Evolutionary conservation across 2,888 invertebrate genomes (phyloP), one percentile per base, ranked within the genome.

Genomic region (Dichetophora obliterata): DNA sequence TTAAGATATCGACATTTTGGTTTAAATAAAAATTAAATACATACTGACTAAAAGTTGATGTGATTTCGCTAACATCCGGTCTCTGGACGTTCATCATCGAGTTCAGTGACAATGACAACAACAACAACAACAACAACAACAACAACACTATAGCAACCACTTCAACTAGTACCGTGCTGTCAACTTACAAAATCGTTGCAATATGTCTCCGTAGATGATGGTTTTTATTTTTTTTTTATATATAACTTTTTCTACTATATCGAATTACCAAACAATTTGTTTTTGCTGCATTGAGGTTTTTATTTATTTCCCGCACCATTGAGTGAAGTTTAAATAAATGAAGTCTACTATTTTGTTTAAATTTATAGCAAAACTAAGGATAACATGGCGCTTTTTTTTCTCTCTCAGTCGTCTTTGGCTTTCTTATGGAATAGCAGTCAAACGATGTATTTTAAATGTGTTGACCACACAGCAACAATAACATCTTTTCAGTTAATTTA

Each of bases 181-280:
- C 50, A 76, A 76, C 65, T 65, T 54, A 37, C 31, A 54, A 71
- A 71, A 65, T 71, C 34, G 50, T 71, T 48, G 54, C 61, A 43
- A 76, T 75, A 73, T 73, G 37, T 75, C 73, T 76, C 16, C 22
- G 14, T 57, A 70, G 63, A 59, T 16, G 66, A 37, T 66, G 31
- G 37, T 59, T 59, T 61, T 69, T 73, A 31, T 70, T 48, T 69
- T 63, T 8, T 52, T 65, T 52, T 69, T 50, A 8, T 70, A 14
- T 54, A 43, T 27, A 3, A 19, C 70, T 59, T 75, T 50, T 31
- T 31, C 16, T n/a, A 9, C 24, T 16, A 37, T 77, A 77, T 77
- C 66, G 66, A 77, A 73, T 77, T 77, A 75, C 77, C 52, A 57
- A 72, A 59, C 77, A 48, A 77, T 77, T 77, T 77, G 66, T 77